phyloP scores from a whole-genome alignment of 2,113 vertebrate species.

The Columba livia region DNA sequence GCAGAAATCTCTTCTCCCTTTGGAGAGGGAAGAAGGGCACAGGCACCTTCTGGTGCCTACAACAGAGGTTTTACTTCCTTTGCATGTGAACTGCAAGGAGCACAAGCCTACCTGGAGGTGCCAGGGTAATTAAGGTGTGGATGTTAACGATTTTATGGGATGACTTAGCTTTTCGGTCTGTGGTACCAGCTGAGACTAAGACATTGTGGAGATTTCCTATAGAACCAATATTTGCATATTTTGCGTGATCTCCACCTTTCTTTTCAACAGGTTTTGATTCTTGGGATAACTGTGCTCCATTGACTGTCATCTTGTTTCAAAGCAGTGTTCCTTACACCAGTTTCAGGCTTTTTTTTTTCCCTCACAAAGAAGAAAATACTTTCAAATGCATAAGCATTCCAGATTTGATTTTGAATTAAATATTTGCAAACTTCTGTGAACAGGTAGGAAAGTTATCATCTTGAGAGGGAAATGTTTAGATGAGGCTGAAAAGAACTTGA shows the following conservation, averaged over 20 bases:
- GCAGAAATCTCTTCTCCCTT: not conserved
- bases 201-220: not conserved
- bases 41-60: not conserved
- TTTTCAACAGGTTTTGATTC: not conserved
- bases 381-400: not conserved
- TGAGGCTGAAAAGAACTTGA: not conserved
- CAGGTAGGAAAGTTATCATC: conserved; percentile 19
- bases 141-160: not conserved
- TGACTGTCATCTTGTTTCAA: not conserved
- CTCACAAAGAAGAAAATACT: not conserved
- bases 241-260: not conserved
- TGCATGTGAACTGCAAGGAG: not conserved
- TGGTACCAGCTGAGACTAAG: not conserved
- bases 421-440: conserved; percentile 28
- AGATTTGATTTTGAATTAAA: conserved; percentile 14
- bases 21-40: not conserved
- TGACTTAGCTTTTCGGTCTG: not conserved
- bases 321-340: not conserved
- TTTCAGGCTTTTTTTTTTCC: not conserved
- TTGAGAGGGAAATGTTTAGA: conserved; percentile 40
- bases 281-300: not conserved
- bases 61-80: not conserved
- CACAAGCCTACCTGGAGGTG: not conserved
- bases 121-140: fast-evolving
- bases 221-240: not conserved